These are phyloP conservation scores for Neoascia interrupta DNA, from an alignment of 2,888 invertebrate species.

Conservation along the genomic window DNA sequence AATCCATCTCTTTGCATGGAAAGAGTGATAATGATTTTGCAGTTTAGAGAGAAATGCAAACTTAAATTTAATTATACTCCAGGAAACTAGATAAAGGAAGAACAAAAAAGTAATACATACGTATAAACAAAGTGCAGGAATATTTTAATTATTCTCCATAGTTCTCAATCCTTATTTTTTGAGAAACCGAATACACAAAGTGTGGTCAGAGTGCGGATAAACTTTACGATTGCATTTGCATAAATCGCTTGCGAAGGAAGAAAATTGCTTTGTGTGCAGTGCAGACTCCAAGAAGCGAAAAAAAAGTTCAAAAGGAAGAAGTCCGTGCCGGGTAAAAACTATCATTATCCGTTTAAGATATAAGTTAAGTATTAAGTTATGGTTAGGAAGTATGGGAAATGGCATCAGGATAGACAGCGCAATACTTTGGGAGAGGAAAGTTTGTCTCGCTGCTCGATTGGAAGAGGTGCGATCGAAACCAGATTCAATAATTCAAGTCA, in stretches of 20 bases:
- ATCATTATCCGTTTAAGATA: constrained; percentile 69
- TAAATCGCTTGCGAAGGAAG: constrained; percentile 65
- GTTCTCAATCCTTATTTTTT: constrained; percentile 31
- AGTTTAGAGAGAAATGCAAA: constrained; percentile 69
- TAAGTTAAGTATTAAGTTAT: constrained; percentile 65
- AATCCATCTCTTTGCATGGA: constrained; percentile 48
- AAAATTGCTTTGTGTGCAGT: constrained; percentile 66
- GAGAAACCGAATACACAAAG: constrained; percentile 24
- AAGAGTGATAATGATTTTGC: constrained; percentile 62
- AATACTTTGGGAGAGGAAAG: constrained; percentile 23
- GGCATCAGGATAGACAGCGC: constrained; percentile 25
- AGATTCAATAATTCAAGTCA: constrained; percentile 68
- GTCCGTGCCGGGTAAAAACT: constrained; percentile 43
- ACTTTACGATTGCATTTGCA: constrained; percentile 69
- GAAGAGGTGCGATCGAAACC: constrained; percentile 63
- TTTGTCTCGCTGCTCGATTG: constrained; percentile 33
- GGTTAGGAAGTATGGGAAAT: constrained; percentile 53
- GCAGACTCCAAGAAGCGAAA: background rate
- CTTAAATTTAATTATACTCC: constrained; percentile 63
- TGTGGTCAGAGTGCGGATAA: constrained; percentile 66
- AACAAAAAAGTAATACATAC: constrained; percentile 16
- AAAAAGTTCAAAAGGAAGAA: constrained; percentile 12
- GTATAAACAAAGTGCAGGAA: constrained; percentile 49
- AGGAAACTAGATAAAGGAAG: constrained; percentile 19
- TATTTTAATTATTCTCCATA: constrained; percentile 67